Evolutionary conservation across 2,888 invertebrate genomes (phyloP).

Genomic region (Catonia carolina): DNA sequence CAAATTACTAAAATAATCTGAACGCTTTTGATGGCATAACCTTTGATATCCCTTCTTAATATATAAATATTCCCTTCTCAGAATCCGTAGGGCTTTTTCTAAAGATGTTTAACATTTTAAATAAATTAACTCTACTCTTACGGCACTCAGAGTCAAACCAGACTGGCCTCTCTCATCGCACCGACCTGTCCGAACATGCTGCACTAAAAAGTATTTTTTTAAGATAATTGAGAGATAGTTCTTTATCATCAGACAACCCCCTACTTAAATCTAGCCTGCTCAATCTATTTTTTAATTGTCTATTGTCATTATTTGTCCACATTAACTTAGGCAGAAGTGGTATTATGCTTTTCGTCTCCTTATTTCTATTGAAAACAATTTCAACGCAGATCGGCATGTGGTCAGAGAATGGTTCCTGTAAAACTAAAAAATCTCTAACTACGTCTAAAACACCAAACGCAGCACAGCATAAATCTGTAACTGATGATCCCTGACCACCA

Average conservation of each 20-base stretch:
- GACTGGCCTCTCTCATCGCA: background rate
- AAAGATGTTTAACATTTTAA: slow-evolving; percentile 7
- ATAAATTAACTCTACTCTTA: background rate
- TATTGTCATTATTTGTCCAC: background rate
- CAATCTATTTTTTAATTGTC: background rate
- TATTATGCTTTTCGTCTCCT: background rate
- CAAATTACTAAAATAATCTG: background rate
- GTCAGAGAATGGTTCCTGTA: background rate
- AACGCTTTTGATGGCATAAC: background rate
- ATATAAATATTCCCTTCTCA: slow-evolving; percentile 2
- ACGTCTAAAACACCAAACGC: background rate
- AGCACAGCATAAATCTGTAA: slow-evolving; percentile 16
- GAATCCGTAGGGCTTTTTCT: background rate
- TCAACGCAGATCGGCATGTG: slow-evolving; percentile 10
- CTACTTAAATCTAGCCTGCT: too few relatives aligned
- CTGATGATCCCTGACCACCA: slow-evolving; percentile 15
- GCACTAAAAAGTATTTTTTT: background rate
- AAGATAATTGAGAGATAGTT: background rate
- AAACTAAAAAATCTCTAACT: slow-evolving; percentile 11
- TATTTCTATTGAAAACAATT: background rate
- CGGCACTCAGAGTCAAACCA: slow-evolving; percentile 5
- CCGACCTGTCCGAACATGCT: background rate
- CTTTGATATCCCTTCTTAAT: background rate
- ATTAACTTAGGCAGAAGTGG: slow-evolving; percentile 12
- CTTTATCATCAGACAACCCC: too few relatives aligned